Evolutionary conservation across 1,140 invertebrate genomes (phyloP).

Genomic region (Cotesia typhae): DNA sequence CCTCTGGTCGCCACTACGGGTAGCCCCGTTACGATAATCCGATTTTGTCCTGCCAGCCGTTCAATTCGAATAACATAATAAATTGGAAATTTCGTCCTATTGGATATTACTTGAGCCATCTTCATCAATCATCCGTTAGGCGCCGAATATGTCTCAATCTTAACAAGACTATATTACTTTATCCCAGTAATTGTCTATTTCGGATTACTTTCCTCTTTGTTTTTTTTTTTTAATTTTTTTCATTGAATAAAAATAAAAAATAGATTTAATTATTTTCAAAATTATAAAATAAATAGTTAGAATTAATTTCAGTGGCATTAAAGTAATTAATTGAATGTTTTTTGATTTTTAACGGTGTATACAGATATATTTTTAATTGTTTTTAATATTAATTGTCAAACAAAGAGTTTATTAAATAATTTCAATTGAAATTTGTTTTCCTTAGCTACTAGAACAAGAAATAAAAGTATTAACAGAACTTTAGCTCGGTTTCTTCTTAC

Average conservation of each 20-base stretch:
- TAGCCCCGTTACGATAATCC: constrained; percentile 28
- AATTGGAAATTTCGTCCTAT: constrained; percentile 32
- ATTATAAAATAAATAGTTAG: too few relatives aligned
- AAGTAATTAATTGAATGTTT: too few relatives aligned
- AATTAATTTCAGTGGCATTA: too few relatives aligned
- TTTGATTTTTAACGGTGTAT: neutral
- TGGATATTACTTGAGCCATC: constrained; percentile 13
- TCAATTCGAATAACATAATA: constrained; percentile 39
- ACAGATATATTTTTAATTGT: neutral
- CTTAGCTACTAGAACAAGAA: too few relatives aligned
- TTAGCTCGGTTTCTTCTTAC: too few relatives aligned
- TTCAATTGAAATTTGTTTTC: too few relatives aligned
- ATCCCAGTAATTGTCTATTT: neutral
- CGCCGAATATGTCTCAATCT: neutral
- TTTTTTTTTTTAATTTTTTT: too few relatives aligned
- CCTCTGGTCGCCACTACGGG: too few relatives aligned
- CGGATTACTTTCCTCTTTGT: neutral
- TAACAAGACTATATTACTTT: neutral
- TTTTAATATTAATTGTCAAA: neutral
- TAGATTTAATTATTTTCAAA: too few relatives aligned
- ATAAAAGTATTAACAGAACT: too few relatives aligned
- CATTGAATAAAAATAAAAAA: too few relatives aligned
- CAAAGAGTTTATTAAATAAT: too few relatives aligned
- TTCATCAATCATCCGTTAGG: constrained; percentile 23
- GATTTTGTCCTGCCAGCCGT: constrained; percentile 31